A percentile compares a stretch with the other conserved stretches of the same genome.
Evolutionary conservation across 2,888 invertebrate species (phyloP).

Genomic region (Caenorhabditis uteleia): DNA sequence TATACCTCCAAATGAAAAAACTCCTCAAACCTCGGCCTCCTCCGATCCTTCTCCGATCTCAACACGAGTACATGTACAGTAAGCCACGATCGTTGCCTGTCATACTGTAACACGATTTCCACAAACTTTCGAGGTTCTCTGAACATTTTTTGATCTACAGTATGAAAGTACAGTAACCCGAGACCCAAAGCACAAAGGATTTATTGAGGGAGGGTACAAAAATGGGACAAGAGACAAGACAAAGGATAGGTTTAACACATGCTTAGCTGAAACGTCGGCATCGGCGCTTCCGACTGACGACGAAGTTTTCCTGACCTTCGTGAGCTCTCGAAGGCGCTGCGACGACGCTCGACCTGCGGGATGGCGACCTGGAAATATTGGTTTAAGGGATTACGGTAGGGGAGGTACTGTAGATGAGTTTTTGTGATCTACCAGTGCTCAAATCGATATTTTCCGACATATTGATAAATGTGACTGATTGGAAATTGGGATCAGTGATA

Average conservation of each 20-base stretch:
- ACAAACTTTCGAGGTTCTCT: slow-evolving; percentile 29
- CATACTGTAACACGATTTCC: slow-evolving; percentile 25
- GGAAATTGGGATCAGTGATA: neutral
- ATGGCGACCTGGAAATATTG: slow-evolving; percentile 10
- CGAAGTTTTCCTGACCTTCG: slow-evolving; percentile 39
- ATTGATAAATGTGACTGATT: neutral
- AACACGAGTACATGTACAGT: slow-evolving; percentile 18
- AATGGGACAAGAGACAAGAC: neutral
- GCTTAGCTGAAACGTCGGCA: slow-evolving; percentile 48
- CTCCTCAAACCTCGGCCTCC: slow-evolving; percentile 9
- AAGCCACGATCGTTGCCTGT: slow-evolving; percentile 6
- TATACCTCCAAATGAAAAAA: slow-evolving; percentile 27
- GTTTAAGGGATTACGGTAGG: too few relatives aligned
- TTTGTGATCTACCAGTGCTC: neutral
- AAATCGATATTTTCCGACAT: neutral
- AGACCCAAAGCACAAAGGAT: slow-evolving; percentile 3
- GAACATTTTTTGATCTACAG: neutral
- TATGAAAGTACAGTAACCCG: neutral
- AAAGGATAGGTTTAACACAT: slow-evolving; percentile 40
- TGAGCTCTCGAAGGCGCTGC: slow-evolving; percentile 37
- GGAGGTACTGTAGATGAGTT: neutral
- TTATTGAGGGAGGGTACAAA: neutral
- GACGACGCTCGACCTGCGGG: slow-evolving; percentile 30
- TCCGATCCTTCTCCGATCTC: slow-evolving; percentile 18
- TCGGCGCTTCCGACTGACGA: slow-evolving; percentile 43